Evolutionary conservation across 1,140 invertebrate species (phyloP), one percentile per base, ranked within the genome.

Genomic region (Odontomachus brunneus): DNA sequence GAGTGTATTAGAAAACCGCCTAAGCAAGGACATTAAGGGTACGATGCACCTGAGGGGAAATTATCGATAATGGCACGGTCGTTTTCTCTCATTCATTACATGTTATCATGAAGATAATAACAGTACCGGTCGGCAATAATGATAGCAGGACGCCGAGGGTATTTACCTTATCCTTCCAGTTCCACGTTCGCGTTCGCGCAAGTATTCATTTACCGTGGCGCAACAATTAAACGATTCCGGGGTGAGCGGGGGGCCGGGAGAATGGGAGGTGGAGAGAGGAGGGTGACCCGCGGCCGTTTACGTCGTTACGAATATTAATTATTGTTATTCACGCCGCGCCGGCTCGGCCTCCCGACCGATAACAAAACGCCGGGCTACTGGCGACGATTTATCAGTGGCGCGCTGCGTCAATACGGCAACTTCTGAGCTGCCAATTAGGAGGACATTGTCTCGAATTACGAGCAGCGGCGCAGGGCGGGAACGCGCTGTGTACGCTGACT

Each of bases 41-140:
- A 82, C 84, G 87, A 88, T 88, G 84, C 87, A 88, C 72, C 88
- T 65, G 84, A 86, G 76, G 72, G 88, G 67, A 88, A 89, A 89
- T 89, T 89, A 89, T 88, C 88, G 88, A 89, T 89, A 89, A 89
- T 89, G 76, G 82, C 76, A 72, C 51, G 84, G 76, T 88, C 84
- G 84, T 88, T 89, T 88, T 88, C 88, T 88, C 87, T 88, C 84
- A 88, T 88, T 89, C 76, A 82, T 89, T 89, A 84, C 84, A 84
- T 82, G 84, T 86, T 89, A 89, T 89, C 88, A 82, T 66, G 67
- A 12, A 73, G 84, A 88, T 89, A 89, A 89, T 89, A 88, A 84
- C 78, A 88, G 83, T 59, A 88, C 82, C 63, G 60, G 9, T 5
- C 53, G 59, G 84, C 81, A 86, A 86, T 88, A 86, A 84, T 60